A percentile compares a stretch with the other conserved stretches of the same genome.
Conservation (phyloP, 2,888 invertebrate genomes). For the Taenaris catops region DNA sequence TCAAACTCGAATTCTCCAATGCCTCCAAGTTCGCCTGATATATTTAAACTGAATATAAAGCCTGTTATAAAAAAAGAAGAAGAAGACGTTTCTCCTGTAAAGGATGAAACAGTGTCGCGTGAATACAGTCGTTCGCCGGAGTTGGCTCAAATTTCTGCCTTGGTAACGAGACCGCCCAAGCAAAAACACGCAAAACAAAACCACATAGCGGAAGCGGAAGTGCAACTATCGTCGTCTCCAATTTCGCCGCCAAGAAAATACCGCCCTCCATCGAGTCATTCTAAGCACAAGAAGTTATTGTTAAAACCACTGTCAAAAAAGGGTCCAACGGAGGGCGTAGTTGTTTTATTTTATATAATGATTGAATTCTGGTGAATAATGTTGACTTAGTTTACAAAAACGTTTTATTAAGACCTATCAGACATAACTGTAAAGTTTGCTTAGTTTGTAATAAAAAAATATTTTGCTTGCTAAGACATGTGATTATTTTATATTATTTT, state of each 20-base stretch:
- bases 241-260: conserved; percentile 59
- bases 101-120: conserved; percentile 54
- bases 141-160: conserved; percentile 89
- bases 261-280: conserved; percentile 60
- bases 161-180: conserved; percentile 90
- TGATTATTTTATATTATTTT: no score
- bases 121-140: conserved; percentile 89
- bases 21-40: conserved; percentile 84
- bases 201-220: conserved; percentile 44
- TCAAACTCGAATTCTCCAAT: conserved; percentile 82
- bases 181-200: conserved; percentile 78
- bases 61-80: conserved; percentile 83
- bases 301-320: conserved; percentile 68
- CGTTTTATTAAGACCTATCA: no score
- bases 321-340: conserved; percentile 45
- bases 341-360: no score
- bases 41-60: conserved; percentile 86
- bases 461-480: no score
- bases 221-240: conserved; percentile 50
- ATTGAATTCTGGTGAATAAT: no score
- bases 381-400: no score
- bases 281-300: conserved; percentile 71
- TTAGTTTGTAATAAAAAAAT: no score
- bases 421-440: no score
- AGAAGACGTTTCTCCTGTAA: conserved; percentile 44